Conservation (phyloP, 2,888 invertebrate genomes). For the Drosophila macrospina region DNA sequence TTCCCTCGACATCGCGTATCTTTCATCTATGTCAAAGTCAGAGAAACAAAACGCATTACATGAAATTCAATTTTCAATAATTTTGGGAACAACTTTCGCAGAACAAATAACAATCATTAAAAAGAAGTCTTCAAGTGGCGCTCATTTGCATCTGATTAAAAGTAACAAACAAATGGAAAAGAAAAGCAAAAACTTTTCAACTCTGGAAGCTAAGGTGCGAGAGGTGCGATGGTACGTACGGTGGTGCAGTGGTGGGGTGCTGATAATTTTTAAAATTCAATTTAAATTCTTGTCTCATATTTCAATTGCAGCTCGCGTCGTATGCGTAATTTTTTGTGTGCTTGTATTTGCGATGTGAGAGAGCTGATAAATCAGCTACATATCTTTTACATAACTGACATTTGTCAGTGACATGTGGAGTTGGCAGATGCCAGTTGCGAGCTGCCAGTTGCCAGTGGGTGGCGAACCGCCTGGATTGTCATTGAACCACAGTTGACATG, state of each 20-base stretch:
- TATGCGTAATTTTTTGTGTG: conserved; percentile 49
- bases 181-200: conserved; percentile 34
- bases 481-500: conserved; percentile 65
- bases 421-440: conserved; percentile 9
- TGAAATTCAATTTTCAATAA: conserved; percentile 65
- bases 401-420: conserved; percentile 69
- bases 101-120: conserved; percentile 63
- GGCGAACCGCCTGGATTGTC: conserved; percentile 44
- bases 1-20: conserved; percentile 12
- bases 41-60: conserved; percentile 47
- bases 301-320: conserved; percentile 57
- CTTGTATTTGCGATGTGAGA: conserved; percentile 10
- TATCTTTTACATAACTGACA: conserved; percentile 71
- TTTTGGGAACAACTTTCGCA: conserved; percentile 55
- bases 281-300: conserved; percentile 66
- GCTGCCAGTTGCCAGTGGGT: conserved; percentile 16
- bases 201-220: conserved; percentile 7
- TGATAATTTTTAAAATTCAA: conserved; percentile 69
- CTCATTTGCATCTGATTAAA: conserved; percentile 77
- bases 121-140: conserved; percentile 43
- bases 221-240: neutral
- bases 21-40: conserved; percentile 34
- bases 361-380: conserved; percentile 69
- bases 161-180: conserved; percentile 47
- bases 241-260: conserved; percentile 10